Percentiles rank a stretch among this genome's conserved stretches.
Conservation (phyloP, 2,888 invertebrate species). For the Torymus texanus region DNA sequence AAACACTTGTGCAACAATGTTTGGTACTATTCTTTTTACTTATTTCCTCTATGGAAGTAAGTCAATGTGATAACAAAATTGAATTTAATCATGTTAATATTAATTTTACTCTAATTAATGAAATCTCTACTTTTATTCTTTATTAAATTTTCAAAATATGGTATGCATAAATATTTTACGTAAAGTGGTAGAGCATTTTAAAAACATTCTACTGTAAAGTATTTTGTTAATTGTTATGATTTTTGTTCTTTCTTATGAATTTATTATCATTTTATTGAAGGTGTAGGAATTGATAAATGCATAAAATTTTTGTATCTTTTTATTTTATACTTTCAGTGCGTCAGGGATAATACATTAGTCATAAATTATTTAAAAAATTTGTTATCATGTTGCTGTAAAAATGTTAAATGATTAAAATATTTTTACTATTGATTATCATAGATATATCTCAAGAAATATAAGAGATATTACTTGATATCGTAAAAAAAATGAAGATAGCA, state of each 20-base stretch:
- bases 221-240: conserved; percentile 36
- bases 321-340: too few species aligned
- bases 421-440: too few species aligned
- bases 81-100: conserved; percentile 29
- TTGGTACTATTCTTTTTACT: conserved; percentile 4
- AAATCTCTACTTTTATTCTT: neutral
- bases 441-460: too few species aligned
- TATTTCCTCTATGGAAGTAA: neutral
- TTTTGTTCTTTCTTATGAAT: conserved; percentile 26
- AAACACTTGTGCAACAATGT: conserved; percentile 20
- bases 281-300: conserved; percentile 40
- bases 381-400: too few species aligned
- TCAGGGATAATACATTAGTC: too few species aligned
- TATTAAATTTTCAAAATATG: neutral
- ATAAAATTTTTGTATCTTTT: too few species aligned
- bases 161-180: neutral
- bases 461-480: too few species aligned
- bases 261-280: conserved; percentile 14
- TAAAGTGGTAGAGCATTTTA: neutral
- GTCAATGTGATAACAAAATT: conserved; percentile 31
- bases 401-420: too few species aligned
- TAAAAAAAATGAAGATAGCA: too few species aligned
- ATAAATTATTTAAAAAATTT: too few species aligned
- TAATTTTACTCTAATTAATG: neutral
- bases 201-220: neutral